Percentiles rank a stretch among this genome's conserved stretches.
Evolutionary conservation across 2,888 invertebrate genomes (phyloP).

Genomic region (Himalopsyche kuldschensis): DNA sequence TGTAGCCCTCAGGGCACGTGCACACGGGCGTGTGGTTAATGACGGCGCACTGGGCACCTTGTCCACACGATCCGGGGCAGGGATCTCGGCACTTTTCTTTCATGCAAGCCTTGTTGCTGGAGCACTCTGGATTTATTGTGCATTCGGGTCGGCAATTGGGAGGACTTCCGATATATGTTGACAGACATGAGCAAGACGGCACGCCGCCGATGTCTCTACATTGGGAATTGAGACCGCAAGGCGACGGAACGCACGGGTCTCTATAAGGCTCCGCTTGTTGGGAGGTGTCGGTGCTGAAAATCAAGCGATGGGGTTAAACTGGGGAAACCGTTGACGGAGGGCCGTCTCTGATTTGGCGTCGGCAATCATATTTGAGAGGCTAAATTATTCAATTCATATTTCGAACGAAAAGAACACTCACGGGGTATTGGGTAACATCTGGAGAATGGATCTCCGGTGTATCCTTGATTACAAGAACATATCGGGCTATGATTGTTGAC

Average conservation of each 20-base stretch:
- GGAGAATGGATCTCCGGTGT: constrained; percentile 68
- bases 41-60: constrained; percentile 65
- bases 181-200: constrained; percentile 67
- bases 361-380: neutral
- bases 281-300: constrained; percentile 53
- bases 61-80: constrained; percentile 78
- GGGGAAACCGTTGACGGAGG: neutral
- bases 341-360: no score
- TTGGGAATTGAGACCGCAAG: constrained; percentile 69
- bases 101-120: constrained; percentile 75
- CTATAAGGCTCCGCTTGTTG: constrained; percentile 54
- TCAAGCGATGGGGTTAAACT: constrained; percentile 43
- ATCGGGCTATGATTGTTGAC: constrained; percentile 74
- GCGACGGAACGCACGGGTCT: constrained; percentile 65
- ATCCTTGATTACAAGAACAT: constrained; percentile 65
- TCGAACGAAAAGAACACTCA: constrained; percentile 48
- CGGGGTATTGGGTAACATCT: constrained; percentile 65
- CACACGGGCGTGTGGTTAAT: constrained; percentile 76
- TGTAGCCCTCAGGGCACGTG: constrained; percentile 68
- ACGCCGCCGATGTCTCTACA: constrained; percentile 63
- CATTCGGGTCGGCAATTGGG: constrained; percentile 73
- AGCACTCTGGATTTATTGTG: constrained; percentile 73
- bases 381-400: no score
- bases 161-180: constrained; percentile 70
- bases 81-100: constrained; percentile 76